Evolutionary conservation across 2,113 vertebrate genomes (phyloP).

Genomic region (Nestor notabilis): DNA sequence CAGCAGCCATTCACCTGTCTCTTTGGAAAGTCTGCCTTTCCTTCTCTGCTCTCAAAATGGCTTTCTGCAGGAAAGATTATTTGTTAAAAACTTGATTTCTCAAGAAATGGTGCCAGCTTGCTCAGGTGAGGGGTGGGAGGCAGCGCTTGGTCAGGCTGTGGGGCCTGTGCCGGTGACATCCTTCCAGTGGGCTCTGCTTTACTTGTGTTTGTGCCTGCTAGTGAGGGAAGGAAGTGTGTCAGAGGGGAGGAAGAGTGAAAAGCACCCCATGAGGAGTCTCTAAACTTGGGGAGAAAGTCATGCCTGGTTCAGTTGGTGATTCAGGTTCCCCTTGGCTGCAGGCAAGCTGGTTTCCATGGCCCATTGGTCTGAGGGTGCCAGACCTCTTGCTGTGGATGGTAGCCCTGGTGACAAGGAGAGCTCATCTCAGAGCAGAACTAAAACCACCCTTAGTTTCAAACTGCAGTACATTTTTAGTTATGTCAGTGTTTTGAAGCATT

Average conservation of each 20-base stretch:
- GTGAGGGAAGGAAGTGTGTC: rapidly evolving
- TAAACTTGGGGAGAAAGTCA: rapidly evolving
- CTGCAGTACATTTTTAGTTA: rapidly evolving
- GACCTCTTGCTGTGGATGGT: not conserved
- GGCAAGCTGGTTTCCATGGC: not conserved
- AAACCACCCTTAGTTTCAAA: not conserved
- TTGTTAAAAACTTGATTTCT: not conserved
- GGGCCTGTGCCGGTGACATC: not conserved
- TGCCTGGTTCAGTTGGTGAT: not conserved
- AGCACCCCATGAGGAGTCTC: rapidly evolving
- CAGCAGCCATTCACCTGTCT: not conserved
- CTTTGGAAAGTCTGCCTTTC: not conserved
- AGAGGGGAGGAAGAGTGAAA: not conserved
- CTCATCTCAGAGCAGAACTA: not conserved
- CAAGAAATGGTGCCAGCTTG: not conserved
- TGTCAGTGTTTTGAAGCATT: not conserved
- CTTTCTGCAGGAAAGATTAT: not conserved
- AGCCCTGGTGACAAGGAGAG: not conserved
- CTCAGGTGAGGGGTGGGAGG: not conserved
- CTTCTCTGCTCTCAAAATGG: not conserved
- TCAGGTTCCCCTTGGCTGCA: rapidly evolving
- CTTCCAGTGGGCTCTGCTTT: not conserved
- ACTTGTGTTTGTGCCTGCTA: not conserved
- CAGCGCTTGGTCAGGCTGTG: not conserved
- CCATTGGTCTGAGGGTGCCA: rapidly evolving